Base-by-base conservation (phyloP, 1,140 invertebrate genomes). In the Polyergus mexicanus region DNA sequence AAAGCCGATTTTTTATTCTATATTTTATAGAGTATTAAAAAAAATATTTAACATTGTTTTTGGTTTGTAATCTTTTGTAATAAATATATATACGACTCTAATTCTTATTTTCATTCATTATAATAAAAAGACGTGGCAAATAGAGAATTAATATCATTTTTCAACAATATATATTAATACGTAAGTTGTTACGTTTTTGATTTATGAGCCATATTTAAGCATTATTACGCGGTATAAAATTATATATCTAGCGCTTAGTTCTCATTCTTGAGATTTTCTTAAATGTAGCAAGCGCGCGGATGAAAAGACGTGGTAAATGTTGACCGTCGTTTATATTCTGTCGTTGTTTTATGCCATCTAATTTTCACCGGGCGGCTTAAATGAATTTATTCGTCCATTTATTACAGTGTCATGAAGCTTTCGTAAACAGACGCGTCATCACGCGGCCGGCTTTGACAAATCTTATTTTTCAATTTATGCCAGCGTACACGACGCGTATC, bases 311-410 rank as follows among this genome's bases (percentile, higher is more conserved):
- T 22, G 28, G 68, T 47, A 44, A 25, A 62, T 83, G 78, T 83
- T 74, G 56, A 60, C 68, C 68, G 68, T 83, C 78, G 54, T 83
- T 83, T 83, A 83, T 83, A 83, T 74, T 44, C 78, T 25, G 68
- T 83, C 78, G 78, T 56, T 60, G 68, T 83, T 83, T 74, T 74
- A 44, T 60, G 68, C 60, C 78, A 60, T 69, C 78, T 83, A 83
- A 83, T 83, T 83, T 72, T 60, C 78, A 22, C 68, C 68, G 25
- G 54, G 32, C 54, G 78, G 54, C 78, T 83, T 83, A 83, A 38
- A 68, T 74, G 74, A 83, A 83, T 83, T 83, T 83, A 83, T 74
- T 74, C 78, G 38, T 32, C 78, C 78, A 83, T 83, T 83, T 83
- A 83, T 83, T 83, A 83, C 66, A 28, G 25, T 13, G 47, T 25